Percentiles rank a stretch among this genome's conserved stretches.
Evolutionary conservation across 2,113 vertebrate species (phyloP).

Genomic region (Meleagris gallopavo): DNA sequence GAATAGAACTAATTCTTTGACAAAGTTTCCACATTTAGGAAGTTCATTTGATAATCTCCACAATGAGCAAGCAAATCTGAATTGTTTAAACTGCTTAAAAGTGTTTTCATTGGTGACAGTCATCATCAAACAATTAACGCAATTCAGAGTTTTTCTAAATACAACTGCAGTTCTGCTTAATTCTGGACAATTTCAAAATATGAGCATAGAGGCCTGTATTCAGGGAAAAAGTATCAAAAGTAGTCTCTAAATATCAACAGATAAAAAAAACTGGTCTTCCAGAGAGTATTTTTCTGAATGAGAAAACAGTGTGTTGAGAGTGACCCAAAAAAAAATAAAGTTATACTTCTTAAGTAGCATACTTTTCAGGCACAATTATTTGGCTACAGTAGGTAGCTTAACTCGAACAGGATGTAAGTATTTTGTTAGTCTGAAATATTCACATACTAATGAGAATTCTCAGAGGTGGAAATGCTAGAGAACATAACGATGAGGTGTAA

Average conservation of each 20-base stretch:
- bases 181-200: neutral
- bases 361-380: neutral
- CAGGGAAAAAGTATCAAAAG: neutral
- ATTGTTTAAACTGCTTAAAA: neutral
- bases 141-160: neutral
- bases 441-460: neutral
- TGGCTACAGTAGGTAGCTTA: neutral
- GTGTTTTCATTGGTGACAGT: constrained; percentile 3
- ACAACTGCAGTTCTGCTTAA: neutral
- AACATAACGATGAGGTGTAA: neutral
- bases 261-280: neutral
- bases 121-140: neutral
- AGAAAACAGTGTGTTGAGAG: neutral
- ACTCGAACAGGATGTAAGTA: too few species aligned
- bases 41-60: neutral
- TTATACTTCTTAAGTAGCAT: neutral
- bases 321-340: neutral
- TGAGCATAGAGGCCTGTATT: neutral
- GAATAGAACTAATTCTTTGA: constrained; percentile 14
- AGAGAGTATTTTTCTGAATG: neutral
- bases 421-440: neutral
- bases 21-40: constrained; percentile 1
- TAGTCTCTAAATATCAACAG: neutral
- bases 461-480: neutral
- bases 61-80: neutral